These are phyloP conservation scores for Pseudois nayaur DNA, from an alignment of 2,113 vertebrate genomes.

Conservation along the genomic window DNA sequence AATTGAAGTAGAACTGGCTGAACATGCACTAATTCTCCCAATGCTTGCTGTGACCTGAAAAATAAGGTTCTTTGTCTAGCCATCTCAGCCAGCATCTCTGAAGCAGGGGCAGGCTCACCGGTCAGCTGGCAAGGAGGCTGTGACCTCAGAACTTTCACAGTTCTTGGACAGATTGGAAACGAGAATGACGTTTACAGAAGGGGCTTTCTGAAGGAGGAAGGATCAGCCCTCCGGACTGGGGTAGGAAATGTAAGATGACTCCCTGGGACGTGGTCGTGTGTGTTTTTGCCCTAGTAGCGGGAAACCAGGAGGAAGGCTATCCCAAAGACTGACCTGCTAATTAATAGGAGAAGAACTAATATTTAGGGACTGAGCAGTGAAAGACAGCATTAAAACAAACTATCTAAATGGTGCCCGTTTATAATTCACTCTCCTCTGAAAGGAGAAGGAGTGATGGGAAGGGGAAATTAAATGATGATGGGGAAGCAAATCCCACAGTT, in stretches of 20 bases:
- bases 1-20: neutral
- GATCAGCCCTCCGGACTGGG: neutral
- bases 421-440: neutral
- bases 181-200: neutral
- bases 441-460: neutral
- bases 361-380: neutral
- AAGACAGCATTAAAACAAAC: neutral
- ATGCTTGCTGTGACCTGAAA: neutral
- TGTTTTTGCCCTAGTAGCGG: neutral
- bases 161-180: neutral
- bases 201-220: neutral
- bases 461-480: neutral
- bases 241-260: neutral
- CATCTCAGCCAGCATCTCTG: neutral
- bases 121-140: neutral
- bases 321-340: neutral
- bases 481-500: neutral
- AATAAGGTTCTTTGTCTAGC: neutral
- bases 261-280: neutral
- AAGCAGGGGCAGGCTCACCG: neutral
- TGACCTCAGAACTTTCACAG: neutral
- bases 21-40: neutral
- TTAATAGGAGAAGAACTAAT: neutral
- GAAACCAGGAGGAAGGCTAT: neutral
- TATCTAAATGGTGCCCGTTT: neutral